phyloP scores from a whole-genome alignment of 2,797 vertebrate genomes.

The Mallotus villosus region DNA sequence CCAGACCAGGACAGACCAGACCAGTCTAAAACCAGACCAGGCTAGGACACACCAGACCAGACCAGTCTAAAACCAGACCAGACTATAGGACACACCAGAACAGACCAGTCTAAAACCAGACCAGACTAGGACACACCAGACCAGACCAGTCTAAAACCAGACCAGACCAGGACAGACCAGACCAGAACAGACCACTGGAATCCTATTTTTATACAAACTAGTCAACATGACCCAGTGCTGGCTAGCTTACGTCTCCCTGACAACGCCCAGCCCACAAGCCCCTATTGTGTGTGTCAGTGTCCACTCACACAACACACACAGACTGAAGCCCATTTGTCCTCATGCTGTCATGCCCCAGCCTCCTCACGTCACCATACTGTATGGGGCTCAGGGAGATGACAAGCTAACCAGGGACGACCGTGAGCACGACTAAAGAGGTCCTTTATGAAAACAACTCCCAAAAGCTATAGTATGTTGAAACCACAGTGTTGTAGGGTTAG shows the following conservation, averaged over 20 bases:
- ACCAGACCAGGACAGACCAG: not conserved
- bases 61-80: not conserved
- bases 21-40: no score
- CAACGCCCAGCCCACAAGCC: not conserved
- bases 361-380: not conserved
- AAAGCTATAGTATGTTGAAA: not conserved
- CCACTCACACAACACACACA: conserved; percentile 25
- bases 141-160: not conserved
- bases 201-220: conserved; percentile 10
- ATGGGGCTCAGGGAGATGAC: not conserved
- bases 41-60: not conserved
- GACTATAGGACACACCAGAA: not conserved
- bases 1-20: not conserved
- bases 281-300: conserved; percentile 25
- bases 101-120: not conserved
- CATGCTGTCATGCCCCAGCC: conserved; percentile 11
- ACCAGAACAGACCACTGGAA: conserved; percentile 5
- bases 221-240: not conserved
- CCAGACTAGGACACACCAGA: no score
- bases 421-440: not conserved
- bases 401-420: no score
- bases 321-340: conserved; percentile 30
- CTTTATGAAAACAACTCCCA: no score
- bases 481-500: not conserved
- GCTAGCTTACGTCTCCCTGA: not conserved